Base-by-base conservation (phyloP, 1,140 invertebrate species). In the Neodiprion virginianus region DNA sequence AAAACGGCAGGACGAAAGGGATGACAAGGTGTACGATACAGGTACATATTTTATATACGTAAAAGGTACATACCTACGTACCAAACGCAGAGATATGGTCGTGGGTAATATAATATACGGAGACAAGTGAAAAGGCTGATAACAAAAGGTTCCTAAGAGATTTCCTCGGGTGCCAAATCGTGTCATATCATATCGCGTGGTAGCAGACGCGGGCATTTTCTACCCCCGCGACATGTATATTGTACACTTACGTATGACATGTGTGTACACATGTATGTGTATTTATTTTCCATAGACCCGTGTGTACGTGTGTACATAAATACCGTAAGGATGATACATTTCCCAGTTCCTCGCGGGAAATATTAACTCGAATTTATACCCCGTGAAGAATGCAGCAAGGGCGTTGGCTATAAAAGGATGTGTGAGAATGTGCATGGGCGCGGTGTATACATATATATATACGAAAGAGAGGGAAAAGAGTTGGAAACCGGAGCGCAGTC, bases 331-430 rank as follows among this genome's bases (percentile, higher is more conserved):
- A 61, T 61, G 53, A 61, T 61, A 61, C 53, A 61, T 61, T 17
- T 40, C 53, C 53, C 53, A 8, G 53, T 61, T 53, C 53, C 53
- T 14, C 53, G 53, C 11, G 53, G 53, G 53, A 61, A 40, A 61
- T 61, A 61, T 61, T 61, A 61, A 61, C 53, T 61, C 53, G n/a
- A 61, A 61, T 61, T 61, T 61, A 61, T 61, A 61, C 11, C 53
- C 53, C 53, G 53, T 17, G n/a, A 61, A 61, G 53, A 17, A 61
- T 61, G 11, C 53, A 61, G 53, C 53, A 40, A 40, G 28, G 28
- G 28, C 28, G 28, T 2, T 40, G 28, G 28, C 28, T 40, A 40
- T 5, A 40, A 40, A 1, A 40, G 28, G 28, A 40, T 40, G 2
- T 40, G 28, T 40, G 28, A 40, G 28, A 40, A 40, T 40, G 28